A percentile compares a stretch with the other conserved stretches of the same genome.
These are phyloP conservation scores for Pilophorus perplexus DNA, from an alignment of 2,888 invertebrate genomes.

Conservation along the genomic window DNA sequence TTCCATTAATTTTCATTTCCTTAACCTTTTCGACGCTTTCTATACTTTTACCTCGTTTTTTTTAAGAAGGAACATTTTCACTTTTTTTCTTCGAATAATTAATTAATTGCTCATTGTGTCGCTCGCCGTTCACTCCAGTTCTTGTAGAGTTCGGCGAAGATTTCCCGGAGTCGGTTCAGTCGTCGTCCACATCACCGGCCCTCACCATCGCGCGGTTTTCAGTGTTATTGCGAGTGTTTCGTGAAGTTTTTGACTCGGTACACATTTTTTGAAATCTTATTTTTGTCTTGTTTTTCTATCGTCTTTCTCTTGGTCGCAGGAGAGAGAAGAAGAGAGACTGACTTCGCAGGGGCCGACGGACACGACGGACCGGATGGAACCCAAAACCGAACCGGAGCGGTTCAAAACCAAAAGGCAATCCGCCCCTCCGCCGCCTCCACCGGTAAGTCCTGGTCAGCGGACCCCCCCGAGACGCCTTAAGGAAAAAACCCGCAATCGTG, in stretches of 20 bases:
- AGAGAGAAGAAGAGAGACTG: constrained; percentile 50
- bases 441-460: too few relatives aligned
- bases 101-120: constrained; percentile 18
- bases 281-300: background rate
- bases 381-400: constrained; percentile 28
- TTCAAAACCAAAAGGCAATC: constrained; percentile 38
- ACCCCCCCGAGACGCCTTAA: too few relatives aligned
- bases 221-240: too few relatives aligned
- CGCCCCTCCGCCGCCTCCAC: constrained; percentile 62
- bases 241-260: too few relatives aligned
- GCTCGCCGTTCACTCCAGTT: constrained; percentile 16
- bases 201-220: too few relatives aligned
- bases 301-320: constrained; percentile 35
- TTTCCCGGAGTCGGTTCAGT: too few relatives aligned
- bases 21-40: constrained; percentile 24
- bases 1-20: constrained; percentile 6
- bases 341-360: constrained; percentile 26
- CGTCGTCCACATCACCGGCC: too few relatives aligned
- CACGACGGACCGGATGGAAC: constrained; percentile 17
- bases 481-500: too few relatives aligned
- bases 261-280: too few relatives aligned
- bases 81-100: constrained; percentile 10
- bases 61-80: constrained; percentile 2
- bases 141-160: background rate
- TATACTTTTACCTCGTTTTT: constrained; percentile 29